A percentile compares a stretch with the other conserved stretches of the same genome.
Evolutionary conservation across 1,140 invertebrate species (phyloP).

Genomic region (Anthonomus grandis): DNA sequence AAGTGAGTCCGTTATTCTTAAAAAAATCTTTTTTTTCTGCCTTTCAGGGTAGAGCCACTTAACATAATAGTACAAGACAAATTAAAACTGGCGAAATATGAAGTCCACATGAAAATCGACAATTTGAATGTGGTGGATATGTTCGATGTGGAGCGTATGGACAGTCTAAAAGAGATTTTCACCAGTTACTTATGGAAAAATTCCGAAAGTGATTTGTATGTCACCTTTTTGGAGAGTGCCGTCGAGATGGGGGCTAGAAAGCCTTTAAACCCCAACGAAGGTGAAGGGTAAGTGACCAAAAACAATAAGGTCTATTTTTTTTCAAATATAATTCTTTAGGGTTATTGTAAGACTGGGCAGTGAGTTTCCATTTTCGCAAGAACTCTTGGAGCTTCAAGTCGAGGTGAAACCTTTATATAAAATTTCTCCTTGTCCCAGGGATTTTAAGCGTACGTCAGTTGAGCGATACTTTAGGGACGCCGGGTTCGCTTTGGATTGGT

Average conservation of each 20-base stretch:
- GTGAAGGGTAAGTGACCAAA: constrained; percentile 69
- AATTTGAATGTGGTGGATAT: constrained; percentile 84
- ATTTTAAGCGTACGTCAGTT: constrained; percentile 80
- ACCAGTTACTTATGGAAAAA: constrained; percentile 61
- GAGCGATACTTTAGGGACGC: constrained; percentile 78
- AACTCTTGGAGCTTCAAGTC: constrained; percentile 70
- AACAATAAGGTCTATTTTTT: not conserved
- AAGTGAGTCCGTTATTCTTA: not conserved
- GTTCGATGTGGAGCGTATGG: constrained; percentile 64
- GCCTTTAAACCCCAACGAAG: constrained; percentile 75
- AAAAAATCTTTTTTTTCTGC: not conserved
- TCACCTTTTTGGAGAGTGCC: constrained; percentile 80
- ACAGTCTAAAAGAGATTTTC: constrained; percentile 72
- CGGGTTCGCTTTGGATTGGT: constrained; percentile 83
- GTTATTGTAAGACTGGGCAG: constrained; percentile 80
- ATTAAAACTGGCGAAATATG: constrained; percentile 64
- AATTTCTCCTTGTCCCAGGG: constrained; percentile 68
- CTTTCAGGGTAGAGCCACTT: constrained; percentile 54
- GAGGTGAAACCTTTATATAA: constrained; percentile 79
- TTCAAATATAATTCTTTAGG: constrained; percentile 51
- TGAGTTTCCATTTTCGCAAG: constrained; percentile 66
- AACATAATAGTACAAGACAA: constrained; percentile 64
- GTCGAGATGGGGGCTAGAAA: constrained; percentile 76
- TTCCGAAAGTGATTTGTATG: constrained; percentile 65
- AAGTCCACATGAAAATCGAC: constrained; percentile 83